A percentile compares a stretch with the other conserved stretches of the same genome.
phyloP scores from a whole-genome alignment of 2,888 invertebrate species.

The Endotricha flammealis region DNA sequence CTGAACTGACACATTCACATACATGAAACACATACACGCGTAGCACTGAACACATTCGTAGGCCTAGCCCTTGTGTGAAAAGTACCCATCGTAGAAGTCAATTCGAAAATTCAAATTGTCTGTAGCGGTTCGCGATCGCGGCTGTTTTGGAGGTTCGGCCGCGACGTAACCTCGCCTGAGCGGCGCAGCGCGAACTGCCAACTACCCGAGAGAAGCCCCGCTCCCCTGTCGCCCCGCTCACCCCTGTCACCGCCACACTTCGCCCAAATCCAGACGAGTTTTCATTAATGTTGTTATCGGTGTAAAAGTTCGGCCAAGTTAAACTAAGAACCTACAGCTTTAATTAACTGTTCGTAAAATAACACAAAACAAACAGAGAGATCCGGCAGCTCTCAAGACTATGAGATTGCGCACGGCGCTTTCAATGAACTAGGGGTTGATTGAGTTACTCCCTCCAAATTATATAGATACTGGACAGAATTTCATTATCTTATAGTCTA shows the following conservation, averaged over 20 bases:
- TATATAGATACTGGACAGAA: constrained; percentile 2
- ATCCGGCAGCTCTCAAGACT: constrained; percentile 38
- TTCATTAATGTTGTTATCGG: constrained; percentile 76
- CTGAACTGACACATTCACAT: constrained; percentile 45
- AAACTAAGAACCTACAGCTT: constrained; percentile 62
- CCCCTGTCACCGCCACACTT: constrained; percentile 62
- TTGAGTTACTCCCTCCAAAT: constrained; percentile 30
- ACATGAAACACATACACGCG: constrained; percentile 46
- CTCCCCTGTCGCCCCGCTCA: constrained; percentile 44
- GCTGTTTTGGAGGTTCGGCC: constrained; percentile 30
- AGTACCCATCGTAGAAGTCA: constrained; percentile 33
- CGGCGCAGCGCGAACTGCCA: constrained; percentile 58
- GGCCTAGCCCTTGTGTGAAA: constrained; percentile 24
- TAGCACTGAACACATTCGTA: constrained; percentile 49
- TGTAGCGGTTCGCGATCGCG: constrained; percentile 41
- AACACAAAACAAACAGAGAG: constrained; percentile 49
- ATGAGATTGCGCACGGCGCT: constrained; percentile 33
- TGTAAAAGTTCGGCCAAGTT: constrained; percentile 68
- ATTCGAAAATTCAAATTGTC: constrained; percentile 30
- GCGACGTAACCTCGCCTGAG: constrained; percentile 49
- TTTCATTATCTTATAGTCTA: constrained; percentile 4
- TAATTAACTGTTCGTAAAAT: constrained; percentile 73
- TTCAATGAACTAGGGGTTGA: constrained; percentile 32
- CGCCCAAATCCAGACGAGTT: constrained; percentile 69
- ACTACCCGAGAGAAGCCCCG: constrained; percentile 46